Conservation (phyloP, 2,797 vertebrate species). For the Sciurus carolinensis region DNA sequence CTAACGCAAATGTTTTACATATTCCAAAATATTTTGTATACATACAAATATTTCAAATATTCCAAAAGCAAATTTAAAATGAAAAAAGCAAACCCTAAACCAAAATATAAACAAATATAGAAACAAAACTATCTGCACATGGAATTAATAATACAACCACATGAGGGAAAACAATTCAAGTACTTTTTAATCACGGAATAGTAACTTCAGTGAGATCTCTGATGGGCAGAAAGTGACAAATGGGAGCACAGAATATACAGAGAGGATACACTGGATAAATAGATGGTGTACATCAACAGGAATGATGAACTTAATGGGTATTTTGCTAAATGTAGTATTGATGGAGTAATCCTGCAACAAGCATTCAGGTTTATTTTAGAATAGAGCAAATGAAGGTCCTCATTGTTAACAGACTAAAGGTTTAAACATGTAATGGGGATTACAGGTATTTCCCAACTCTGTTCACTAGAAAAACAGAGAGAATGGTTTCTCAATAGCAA, state of each 20-base stretch:
- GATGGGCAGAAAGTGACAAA: background rate
- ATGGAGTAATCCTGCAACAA: background rate
- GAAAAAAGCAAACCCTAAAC: constrained; percentile 31
- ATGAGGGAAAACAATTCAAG: background rate
- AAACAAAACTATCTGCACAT: background rate
- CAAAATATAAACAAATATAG: constrained; percentile 40
- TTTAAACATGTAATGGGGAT: background rate
- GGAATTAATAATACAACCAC: constrained; percentile 2
- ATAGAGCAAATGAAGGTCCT: constrained; percentile 1
- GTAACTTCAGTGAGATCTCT: background rate
- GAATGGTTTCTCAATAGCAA: background rate
- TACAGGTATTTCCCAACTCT: background rate
- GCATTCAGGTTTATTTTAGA: background rate
- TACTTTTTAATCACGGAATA: constrained; percentile 23
- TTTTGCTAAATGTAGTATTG: background rate
- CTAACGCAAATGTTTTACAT: background rate
- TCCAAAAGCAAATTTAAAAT: constrained; percentile 2
- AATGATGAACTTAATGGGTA: background rate
- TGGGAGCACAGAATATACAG: background rate
- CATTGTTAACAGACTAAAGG: background rate
- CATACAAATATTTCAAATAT: background rate
- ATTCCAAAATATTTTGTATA: constrained; percentile 6
- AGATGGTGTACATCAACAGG: background rate
- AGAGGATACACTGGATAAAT: background rate
- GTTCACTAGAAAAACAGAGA: background rate